phyloP scores from a whole-genome alignment of 1,140 invertebrate species.

The Mesaphorura yosii region DNA sequence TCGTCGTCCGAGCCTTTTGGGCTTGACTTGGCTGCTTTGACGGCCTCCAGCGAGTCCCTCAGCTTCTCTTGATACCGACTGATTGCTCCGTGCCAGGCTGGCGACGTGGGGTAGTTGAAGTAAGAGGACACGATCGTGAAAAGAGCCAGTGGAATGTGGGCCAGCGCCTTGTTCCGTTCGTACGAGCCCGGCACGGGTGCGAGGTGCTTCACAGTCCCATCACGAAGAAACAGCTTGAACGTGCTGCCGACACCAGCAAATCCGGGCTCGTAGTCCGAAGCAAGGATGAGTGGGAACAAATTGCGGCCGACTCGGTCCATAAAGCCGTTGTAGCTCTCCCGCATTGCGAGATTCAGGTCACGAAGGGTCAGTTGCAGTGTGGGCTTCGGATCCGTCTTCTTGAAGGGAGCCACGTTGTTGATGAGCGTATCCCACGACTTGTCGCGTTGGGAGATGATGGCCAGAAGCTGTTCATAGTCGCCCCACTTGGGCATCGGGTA shows the following conservation, averaged over 20 bases:
- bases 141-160: neutral
- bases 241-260: neutral
- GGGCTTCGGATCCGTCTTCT: no score
- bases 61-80: neutral
- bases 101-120: neutral
- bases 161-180: neutral
- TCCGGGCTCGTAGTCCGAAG: neutral
- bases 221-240: slow-evolving; percentile 1
- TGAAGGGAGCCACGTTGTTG: no score
- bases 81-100: neutral
- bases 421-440: no score
- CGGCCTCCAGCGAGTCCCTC: neutral
- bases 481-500: no score
- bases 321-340: neutral
- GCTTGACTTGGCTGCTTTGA: no score
- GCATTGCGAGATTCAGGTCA: neutral
- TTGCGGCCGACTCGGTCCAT: neutral
- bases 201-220: slow-evolving; percentile 2
- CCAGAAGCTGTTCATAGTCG: no score
- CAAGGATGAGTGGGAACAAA: slow-evolving; percentile 11
- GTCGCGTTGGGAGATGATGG: no score
- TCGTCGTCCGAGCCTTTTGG: no score
- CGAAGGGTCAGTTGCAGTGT: no score
- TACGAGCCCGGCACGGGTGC: neutral
- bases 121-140: neutral